A percentile compares a stretch with the other conserved stretches of the same genome.
These are phyloP conservation scores for Pachyrhynchus sulphureomaculatus DNA, from an alignment of 1,140 invertebrate species.

Conservation along the genomic window DNA sequence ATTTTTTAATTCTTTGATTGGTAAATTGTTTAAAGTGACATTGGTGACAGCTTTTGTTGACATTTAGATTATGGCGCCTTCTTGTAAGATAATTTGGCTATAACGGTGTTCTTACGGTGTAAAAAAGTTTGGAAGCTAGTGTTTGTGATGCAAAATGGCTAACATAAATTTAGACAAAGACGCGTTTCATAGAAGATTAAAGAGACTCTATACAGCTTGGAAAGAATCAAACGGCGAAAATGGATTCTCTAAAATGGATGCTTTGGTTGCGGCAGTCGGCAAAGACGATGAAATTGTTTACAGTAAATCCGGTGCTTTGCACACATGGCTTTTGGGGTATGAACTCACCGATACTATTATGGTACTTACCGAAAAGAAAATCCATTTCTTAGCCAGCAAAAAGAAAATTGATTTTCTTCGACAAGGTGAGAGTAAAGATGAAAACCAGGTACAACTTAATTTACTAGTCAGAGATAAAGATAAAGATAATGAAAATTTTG, in stretches of 20 bases:
- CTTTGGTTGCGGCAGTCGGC: conserved; percentile 86
- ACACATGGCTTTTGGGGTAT: conserved; percentile 97
- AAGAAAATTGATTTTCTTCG: conserved; percentile 98
- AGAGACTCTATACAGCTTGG: conserved; percentile 85
- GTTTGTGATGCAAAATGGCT: conserved; percentile 29
- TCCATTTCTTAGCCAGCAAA: conserved; percentile 92
- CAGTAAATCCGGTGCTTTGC: conserved; percentile 91
- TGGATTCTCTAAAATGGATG: conserved; percentile 85
- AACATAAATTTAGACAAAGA: conserved; percentile 81
- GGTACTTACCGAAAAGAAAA: conserved; percentile 80
- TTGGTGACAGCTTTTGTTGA: neutral
- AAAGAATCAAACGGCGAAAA: conserved; percentile 74
- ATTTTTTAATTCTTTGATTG: no score
- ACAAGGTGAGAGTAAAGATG: conserved; percentile 84
- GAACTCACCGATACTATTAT: conserved; percentile 95
- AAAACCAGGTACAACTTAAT: conserved; percentile 76
- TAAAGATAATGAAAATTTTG: conserved; percentile 94
- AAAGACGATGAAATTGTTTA: conserved; percentile 93
- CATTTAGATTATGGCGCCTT: conserved; percentile 6
- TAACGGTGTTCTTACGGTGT: neutral
- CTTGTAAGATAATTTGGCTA: neutral
- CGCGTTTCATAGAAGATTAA: conserved; percentile 86
- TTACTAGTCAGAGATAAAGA: conserved; percentile 92
- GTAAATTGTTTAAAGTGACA: no score
- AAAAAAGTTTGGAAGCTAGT: neutral